Evolutionary conservation across 2,888 invertebrate species (phyloP).

Genomic region (Trissolcus brochymenae): DNA sequence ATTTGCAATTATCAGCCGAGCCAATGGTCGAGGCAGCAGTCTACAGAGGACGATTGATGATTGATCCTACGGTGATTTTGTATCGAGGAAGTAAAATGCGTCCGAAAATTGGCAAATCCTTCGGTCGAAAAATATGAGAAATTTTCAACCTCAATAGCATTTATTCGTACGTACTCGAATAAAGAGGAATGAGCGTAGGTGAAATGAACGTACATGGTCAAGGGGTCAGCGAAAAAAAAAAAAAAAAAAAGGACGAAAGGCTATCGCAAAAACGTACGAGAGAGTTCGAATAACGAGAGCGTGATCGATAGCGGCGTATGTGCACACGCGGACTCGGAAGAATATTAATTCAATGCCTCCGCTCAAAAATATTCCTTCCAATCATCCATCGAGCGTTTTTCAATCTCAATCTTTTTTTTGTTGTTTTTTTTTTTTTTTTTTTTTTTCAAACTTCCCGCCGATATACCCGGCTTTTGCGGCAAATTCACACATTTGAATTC

Average conservation of each 20-base stretch:
- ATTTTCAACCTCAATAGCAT: conserved; percentile 57
- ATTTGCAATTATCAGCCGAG: no score
- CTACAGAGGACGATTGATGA: conserved; percentile 7
- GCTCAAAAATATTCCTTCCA: neutral
- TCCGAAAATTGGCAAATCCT: conserved; percentile 53
- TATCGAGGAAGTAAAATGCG: conserved; percentile 48
- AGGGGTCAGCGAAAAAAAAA: conserved; percentile 69
- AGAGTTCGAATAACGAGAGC: conserved; percentile 65
- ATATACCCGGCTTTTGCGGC: no score
- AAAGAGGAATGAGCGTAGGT: conserved; percentile 62
- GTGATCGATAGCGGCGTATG: conserved; percentile 65
- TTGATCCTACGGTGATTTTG: conserved; percentile 46
- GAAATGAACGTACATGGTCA: conserved; percentile 58
- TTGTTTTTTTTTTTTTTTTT: neutral
- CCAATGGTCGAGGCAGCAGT: no score
- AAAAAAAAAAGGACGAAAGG: conserved; percentile 65
- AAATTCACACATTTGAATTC: no score
- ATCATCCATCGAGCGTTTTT: conserved; percentile 3
- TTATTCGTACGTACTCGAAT: conserved; percentile 68
- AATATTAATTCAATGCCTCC: conserved; percentile 62
- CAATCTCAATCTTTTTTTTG: neutral
- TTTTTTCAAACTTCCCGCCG: neutral
- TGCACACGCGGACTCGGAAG: conserved; percentile 65
- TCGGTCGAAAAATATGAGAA: conserved; percentile 54
- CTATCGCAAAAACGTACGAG: conserved; percentile 49